Base-by-base conservation (phyloP, 2,797 vertebrate genomes). In the Australoheros facetus region DNA sequence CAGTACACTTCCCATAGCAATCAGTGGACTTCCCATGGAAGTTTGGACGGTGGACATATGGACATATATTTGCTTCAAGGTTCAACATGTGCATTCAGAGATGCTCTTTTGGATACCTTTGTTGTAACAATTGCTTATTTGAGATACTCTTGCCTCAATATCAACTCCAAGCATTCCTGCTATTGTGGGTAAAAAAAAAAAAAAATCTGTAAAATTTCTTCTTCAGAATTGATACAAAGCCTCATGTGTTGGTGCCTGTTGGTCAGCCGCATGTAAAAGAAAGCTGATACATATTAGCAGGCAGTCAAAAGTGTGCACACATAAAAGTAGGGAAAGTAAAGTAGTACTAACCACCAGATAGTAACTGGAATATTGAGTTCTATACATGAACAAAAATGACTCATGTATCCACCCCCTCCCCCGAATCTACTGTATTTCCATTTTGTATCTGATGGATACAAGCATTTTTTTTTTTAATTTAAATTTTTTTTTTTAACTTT, bases 221-320 rank as follows among this genome's bases (percentile, higher is more conserved):
- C 28, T 30, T 30, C 28, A 30, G 28, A 30, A 30, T 4, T 30
- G 28, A 3, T 30, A 30, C 28, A 30, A 5, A 30, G 28, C 28
- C 28, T 30, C 6, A 62, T 62, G n/a, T 42, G 59, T 42, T 62
- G 7, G 34, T 39, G 21, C 34, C n/a, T 39, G 37, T 23, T 62
- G n/a, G 59, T 42, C n/a, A 17, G 17, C 45, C 16, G 16, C 5
- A 17, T 17, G 16, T 7, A 48, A 48, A 48, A 48, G 16, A 48
- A 48, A 59, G 59, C 69, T 64, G 64, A 55, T 53, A 75, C 48
- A 69, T 23, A n/a, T 79, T 21, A 71, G 70, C 58, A 79, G 14
- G 2, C 45, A 45, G 13, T 45, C 42, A 5, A 45, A 45, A 16
- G 2, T 16, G 42, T 45, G 42, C 13, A 62, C 59, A 23, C 34